Evolutionary conservation across 2,888 invertebrate genomes (phyloP).

Genomic region (Germaria angustata): DNA sequence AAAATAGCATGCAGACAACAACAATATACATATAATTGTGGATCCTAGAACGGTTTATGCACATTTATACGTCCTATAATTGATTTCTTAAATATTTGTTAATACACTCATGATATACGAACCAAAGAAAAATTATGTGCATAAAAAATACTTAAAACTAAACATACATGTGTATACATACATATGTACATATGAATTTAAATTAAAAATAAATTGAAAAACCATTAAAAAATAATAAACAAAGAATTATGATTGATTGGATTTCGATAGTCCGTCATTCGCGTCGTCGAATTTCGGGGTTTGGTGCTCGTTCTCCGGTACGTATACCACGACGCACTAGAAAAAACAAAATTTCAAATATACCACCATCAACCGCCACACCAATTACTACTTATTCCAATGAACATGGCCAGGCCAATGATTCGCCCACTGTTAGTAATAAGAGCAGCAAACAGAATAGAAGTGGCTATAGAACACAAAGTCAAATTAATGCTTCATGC

Average conservation of each 20-base stretch:
- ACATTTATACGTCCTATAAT: too few species aligned
- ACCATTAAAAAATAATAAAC: neutral
- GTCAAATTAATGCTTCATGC: conserved; percentile 18
- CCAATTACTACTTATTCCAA: conserved; percentile 47
- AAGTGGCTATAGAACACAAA: conserved; percentile 16
- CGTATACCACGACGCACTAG: conserved; percentile 82
- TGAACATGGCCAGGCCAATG: conserved; percentile 61
- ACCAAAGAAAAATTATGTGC: too few species aligned
- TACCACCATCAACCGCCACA: conserved; percentile 65
- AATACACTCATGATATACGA: too few species aligned
- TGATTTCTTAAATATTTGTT: too few species aligned
- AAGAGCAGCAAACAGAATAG: conserved; percentile 25
- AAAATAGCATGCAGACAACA: too few species aligned
- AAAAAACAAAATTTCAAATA: conserved; percentile 74
- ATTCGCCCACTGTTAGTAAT: conserved; percentile 33
- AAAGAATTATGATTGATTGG: conserved; percentile 85
- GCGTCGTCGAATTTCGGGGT: conserved; percentile 85
- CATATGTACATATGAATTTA: neutral
- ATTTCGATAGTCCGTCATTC: conserved; percentile 88
- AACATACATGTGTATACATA: too few species aligned
- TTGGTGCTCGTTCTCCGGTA: conserved; percentile 85
- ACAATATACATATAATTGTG: too few species aligned
- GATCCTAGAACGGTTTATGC: too few species aligned
- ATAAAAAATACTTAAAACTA: too few species aligned
- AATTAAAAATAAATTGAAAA: neutral